Evolutionary conservation across 1,140 invertebrate genomes (phyloP).

Genomic region (Heliconius eleuchia): DNA sequence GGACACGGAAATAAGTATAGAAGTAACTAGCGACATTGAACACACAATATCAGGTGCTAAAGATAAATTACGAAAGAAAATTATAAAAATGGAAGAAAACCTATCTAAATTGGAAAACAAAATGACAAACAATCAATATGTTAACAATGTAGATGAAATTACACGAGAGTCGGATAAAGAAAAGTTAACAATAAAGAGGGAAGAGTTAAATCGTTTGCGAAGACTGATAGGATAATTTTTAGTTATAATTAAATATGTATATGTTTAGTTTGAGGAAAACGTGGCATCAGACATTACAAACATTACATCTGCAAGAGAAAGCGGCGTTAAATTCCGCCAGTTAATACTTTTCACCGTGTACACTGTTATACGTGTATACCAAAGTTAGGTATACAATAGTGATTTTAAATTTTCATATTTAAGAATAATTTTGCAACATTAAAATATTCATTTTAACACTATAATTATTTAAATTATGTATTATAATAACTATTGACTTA

Average conservation of each 20-base stretch:
- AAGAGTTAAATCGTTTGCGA: conserved; percentile 62
- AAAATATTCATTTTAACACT: not conserved
- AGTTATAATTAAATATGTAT: not conserved
- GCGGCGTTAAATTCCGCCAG: not conserved
- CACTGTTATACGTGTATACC: too few relatives aligned
- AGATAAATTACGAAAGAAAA: conserved; percentile 59
- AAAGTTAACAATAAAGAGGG: conserved; percentile 53
- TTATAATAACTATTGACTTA: not conserved
- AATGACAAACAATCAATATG: conserved; percentile 50
- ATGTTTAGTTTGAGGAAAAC: not conserved
- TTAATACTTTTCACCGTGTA: not conserved
- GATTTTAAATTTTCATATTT: not conserved
- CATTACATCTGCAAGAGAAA: not conserved
- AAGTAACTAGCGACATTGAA: conserved; percentile 51
- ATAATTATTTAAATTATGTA: not conserved
- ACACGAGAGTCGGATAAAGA: conserved; percentile 54
- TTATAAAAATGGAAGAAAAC: conserved; percentile 61
- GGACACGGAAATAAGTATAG: conserved; percentile 57
- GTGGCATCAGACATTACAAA: too few relatives aligned
- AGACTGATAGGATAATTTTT: conserved; percentile 53
- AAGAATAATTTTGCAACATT: not conserved
- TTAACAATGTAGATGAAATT: conserved; percentile 48
- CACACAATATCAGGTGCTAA: conserved; percentile 50
- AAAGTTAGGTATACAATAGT: too few relatives aligned
- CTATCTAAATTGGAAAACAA: conserved; percentile 57